These are phyloP conservation scores for Drosophila prolongata DNA, from an alignment of 2,888 invertebrate species.

Conservation along the genomic window DNA sequence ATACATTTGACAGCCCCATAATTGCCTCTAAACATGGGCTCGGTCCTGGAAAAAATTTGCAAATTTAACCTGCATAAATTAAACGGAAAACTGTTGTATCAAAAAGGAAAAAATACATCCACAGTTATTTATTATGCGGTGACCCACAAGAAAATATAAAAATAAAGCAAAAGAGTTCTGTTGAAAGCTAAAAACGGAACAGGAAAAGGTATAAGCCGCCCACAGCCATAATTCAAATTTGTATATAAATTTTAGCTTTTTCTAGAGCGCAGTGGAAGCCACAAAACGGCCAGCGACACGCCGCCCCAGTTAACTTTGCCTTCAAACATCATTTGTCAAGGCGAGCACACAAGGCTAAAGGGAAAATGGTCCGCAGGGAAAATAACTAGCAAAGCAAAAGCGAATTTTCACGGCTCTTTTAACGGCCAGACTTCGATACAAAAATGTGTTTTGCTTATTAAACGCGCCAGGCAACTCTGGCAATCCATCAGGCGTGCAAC, in stretches of 20 bases:
- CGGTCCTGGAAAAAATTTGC: conserved; percentile 13
- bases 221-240: conserved; percentile 66
- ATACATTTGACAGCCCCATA: conserved; percentile 42
- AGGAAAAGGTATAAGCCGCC: conserved; percentile 59
- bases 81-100: conserved; percentile 42
- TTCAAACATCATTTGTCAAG: conserved; percentile 64
- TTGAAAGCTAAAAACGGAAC: conserved; percentile 59
- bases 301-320: conserved; percentile 56
- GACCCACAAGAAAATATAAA: conserved; percentile 29
- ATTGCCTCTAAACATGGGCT: conserved; percentile 35
- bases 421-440: conserved; percentile 15
- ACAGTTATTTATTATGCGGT: conserved; percentile 67
- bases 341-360: conserved; percentile 8
- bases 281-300: conserved; percentile 42
- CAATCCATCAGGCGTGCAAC: conserved; percentile 51
- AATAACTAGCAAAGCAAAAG: conserved; percentile 27
- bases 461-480: conserved; percentile 31
- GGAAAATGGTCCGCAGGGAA: conserved; percentile 31
- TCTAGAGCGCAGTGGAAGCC: conserved; percentile 10
- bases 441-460: conserved; percentile 52
- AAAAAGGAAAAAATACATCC: conserved; percentile 28
- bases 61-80: conserved; percentile 63
- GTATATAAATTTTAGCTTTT: conserved; percentile 52
- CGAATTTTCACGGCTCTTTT: conserved; percentile 58
- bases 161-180: conserved; percentile 46